Conservation (phyloP, 2,113 vertebrate species). For the Regulus satrapa region DNA sequence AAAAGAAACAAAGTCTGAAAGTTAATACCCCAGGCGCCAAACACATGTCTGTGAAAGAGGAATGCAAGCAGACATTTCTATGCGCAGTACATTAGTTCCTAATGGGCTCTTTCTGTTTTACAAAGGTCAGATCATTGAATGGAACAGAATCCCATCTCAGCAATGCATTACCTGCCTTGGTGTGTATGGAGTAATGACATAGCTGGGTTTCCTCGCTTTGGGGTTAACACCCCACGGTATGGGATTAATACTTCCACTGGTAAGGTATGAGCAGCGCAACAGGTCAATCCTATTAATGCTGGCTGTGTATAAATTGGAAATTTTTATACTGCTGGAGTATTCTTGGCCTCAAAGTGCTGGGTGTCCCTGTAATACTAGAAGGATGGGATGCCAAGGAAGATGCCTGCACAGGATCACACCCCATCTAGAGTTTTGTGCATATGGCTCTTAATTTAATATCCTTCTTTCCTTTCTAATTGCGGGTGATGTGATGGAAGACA, state of each 20-base stretch:
- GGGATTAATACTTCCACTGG: not conserved
- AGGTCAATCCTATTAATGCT: not conserved
- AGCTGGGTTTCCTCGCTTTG: not conserved
- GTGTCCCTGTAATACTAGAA: not conserved
- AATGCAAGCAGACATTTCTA: slow-evolving; percentile 59
- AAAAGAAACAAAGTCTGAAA: slow-evolving; percentile 75
- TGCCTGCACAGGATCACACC: not conserved
- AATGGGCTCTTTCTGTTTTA: slow-evolving; percentile 23
- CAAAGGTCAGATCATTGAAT: not conserved
- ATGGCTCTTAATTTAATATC: not conserved
- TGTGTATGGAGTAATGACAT: not conserved
- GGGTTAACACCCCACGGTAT: not conserved
- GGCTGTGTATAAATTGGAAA: not conserved
- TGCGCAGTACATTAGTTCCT: slow-evolving; percentile 49
- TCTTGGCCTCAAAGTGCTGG: not conserved
- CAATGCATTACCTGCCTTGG: not conserved
- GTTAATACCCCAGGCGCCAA: slow-evolving; percentile 72
- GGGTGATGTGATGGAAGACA: not conserved
- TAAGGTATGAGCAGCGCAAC: not conserved
- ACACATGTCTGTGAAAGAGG: slow-evolving; percentile 57
- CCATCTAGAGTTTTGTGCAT: not conserved
- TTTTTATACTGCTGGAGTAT: not conserved
- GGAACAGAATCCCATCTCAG: not conserved
- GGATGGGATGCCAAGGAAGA: not conserved
- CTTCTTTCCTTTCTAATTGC: not conserved